These are phyloP conservation scores for Heliconius aoede DNA, from an alignment of 2,888 invertebrate species.

Conservation along the genomic window DNA sequence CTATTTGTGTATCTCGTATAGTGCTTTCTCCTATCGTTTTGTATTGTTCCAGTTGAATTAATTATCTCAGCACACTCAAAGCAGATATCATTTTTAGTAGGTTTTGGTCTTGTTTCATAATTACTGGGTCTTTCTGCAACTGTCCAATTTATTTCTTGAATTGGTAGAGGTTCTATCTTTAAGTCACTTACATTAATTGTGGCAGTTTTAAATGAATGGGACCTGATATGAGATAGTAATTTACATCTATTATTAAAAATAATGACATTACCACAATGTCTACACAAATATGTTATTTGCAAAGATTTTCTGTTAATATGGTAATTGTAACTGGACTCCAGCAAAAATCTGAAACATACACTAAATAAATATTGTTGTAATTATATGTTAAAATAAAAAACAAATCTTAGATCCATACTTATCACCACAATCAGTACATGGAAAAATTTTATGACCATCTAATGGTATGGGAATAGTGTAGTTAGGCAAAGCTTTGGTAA, in stretches of 20 bases:
- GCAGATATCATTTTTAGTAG: constrained; percentile 29
- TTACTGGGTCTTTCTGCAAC: background rate
- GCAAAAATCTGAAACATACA: constrained; percentile 68
- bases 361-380: constrained; percentile 21
- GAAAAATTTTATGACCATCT: constrained; percentile 70
- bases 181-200: constrained; percentile 75
- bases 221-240: constrained; percentile 77
- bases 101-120: background rate
- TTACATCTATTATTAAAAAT: constrained; percentile 77
- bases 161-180: constrained; percentile 70
- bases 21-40: constrained; percentile 67
- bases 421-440: constrained; percentile 83
- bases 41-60: constrained; percentile 47
- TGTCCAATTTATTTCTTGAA: constrained; percentile 54
- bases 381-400: background rate
- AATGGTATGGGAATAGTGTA: constrained; percentile 62
- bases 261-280: constrained; percentile 65
- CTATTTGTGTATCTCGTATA: constrained; percentile 66
- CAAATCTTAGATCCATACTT: constrained; percentile 64
- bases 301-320: constrained; percentile 75
- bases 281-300: constrained; percentile 69
- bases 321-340: constrained; percentile 69
- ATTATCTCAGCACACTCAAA: constrained; percentile 40
- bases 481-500: constrained; percentile 70
- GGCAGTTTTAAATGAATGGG: constrained; percentile 74